Evolutionary conservation across 2,888 invertebrate species (phyloP), one percentile per base, ranked within the genome.

Genomic region (Agonum fuliginosum): DNA sequence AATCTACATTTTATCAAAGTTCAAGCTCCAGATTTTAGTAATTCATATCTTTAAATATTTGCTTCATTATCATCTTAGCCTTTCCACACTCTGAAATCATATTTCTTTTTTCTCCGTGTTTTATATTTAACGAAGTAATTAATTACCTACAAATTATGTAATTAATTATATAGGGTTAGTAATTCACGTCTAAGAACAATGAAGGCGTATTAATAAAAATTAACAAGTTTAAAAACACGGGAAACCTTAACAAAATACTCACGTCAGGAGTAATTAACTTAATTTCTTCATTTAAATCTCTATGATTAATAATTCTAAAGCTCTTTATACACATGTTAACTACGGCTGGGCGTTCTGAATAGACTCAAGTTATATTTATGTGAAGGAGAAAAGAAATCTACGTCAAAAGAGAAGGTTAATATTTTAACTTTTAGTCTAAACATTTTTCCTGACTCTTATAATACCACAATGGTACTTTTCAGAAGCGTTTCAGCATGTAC

Each of bases 141-240:
- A 48, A 48, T 48, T 19, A 48, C 19, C 48, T 48, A 48, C 48
- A 48, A 48, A 48, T 48, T 48, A 48, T 48, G 17, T 19, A 58
- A 58, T 27, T 58, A 24, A 58, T 58, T 58, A 30, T 22, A 17
- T 22, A 17, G 10, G n/a, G 54, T 20, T 6, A 27, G 58, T 30
- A 24, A 54, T 54, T 54, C 54, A 54, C 12, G 54, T 54, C 54
- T 22, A 30, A 58, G 30, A 58, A 58, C 58, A 58, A 58, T 58
- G 30, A 27, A 30, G 14, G 58, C n/a, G n/a, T 58, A 58, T 58
- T 58, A 58, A 58, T 58, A 58, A 58, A 58, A 58, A 58, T 27
- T 58, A 58, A 58, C 30, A 24, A 22, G 17, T 10, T n/a, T 24
- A 17, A 58, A 58, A 58, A 58, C 22, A 58, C 24, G 54, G 4